Conservation (phyloP, 2,797 vertebrate genomes). For the Falco berigora region DNA sequence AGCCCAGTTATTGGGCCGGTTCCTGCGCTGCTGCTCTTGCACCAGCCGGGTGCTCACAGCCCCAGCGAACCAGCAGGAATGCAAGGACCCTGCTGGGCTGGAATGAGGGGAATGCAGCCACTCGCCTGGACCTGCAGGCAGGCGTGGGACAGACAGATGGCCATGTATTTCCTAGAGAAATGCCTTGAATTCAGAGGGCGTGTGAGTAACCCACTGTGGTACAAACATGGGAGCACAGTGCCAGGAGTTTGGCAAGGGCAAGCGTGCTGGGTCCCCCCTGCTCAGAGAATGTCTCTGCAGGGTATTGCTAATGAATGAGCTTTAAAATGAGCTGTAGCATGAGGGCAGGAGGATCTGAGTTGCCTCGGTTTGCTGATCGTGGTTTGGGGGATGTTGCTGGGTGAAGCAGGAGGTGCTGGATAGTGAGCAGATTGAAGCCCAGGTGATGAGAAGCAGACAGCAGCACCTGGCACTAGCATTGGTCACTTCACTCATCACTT, state of each 20-base stretch:
- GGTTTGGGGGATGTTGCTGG: neutral
- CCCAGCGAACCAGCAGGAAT: neutral
- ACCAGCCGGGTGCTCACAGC: neutral
- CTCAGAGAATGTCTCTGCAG: neutral
- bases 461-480: neutral
- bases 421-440: fast-evolving
- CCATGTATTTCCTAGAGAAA: slow-evolving; percentile 25
- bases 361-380: neutral
- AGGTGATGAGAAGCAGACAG: neutral
- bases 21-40: neutral
- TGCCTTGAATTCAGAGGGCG: neutral
- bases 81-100: neutral
- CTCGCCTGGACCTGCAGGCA: slow-evolving; percentile 28
- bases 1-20: neutral
- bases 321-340: neutral
- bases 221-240: neutral
- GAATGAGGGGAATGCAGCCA: slow-evolving; percentile 54
- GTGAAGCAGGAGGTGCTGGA: neutral
- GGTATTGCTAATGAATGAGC: neutral
- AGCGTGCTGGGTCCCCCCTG: neutral
- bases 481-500: neutral
- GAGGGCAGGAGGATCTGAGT: neutral
- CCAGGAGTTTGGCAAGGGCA: neutral
- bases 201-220: neutral
- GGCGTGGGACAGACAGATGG: neutral